Conservation (phyloP, 2,888 invertebrate genomes). For the Conomelus anceps region DNA sequence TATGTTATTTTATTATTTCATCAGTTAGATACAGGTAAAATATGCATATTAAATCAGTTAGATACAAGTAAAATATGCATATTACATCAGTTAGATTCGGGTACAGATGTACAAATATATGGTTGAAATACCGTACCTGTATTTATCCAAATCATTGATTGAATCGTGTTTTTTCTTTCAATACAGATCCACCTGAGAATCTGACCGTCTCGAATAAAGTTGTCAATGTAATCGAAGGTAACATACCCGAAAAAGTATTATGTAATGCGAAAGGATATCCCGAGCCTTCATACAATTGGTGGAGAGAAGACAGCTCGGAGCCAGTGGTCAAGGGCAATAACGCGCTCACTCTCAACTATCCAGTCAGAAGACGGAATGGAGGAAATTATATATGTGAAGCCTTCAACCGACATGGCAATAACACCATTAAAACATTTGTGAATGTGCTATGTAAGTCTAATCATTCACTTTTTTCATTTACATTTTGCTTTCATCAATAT, state of each 20-base stretch:
- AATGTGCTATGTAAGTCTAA: conserved; percentile 77
- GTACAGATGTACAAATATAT: neutral
- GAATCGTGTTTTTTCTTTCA: conserved; percentile 17
- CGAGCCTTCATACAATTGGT: conserved; percentile 66
- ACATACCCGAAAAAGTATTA: conserved; percentile 50
- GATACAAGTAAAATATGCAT: no score
- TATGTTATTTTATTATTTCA: no score
- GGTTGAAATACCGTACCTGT: neutral
- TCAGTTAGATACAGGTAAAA: no score
- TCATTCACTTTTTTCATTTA: neutral
- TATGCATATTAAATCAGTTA: no score
- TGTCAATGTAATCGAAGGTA: conserved; percentile 50
- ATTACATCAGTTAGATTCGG: no score
- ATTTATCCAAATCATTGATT: neutral
- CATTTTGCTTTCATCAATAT: neutral
- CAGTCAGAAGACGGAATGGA: conserved; percentile 60
- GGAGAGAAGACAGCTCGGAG: conserved; percentile 51
- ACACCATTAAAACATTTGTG: conserved; percentile 59
- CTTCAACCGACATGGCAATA: conserved; percentile 67
- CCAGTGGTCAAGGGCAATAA: conserved; percentile 40
- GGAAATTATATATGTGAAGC: conserved; percentile 76
- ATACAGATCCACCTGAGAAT: conserved; percentile 75
- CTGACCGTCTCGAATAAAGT: conserved; percentile 59
- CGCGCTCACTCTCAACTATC: conserved; percentile 56
- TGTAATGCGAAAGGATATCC: conserved; percentile 61